Evolutionary conservation across 1,140 invertebrate genomes (phyloP), one percentile per base, ranked within the genome.

Genomic region (Cotesia typhae): DNA sequence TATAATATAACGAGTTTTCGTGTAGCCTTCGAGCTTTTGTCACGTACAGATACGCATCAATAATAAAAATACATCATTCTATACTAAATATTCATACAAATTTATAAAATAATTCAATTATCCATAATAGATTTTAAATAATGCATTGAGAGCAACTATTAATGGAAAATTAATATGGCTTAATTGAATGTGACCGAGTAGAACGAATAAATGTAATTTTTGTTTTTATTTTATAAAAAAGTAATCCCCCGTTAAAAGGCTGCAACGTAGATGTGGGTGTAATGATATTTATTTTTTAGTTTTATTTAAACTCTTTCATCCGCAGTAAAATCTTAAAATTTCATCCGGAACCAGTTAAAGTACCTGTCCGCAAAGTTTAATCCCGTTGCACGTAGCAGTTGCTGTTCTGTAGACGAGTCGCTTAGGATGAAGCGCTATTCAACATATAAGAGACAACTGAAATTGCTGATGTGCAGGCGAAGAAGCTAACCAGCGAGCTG

Each of bases 361-460:
- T 52, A 66, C 47, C 65, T 67, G 71, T 72, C 65, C 65, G 41
- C 71, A 72, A 36, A 67, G 14, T 67, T 61, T 72, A 67, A 72
- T 72, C 65, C 65, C 59, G 55, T 63, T 72, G 67, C 47, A 37
- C 35, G 37, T 63, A 6, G 37, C 12, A 51, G 17, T 38, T 64
- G 28, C 37, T 41, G 57, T 4, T 35, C 28, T 38, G 3, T 9
- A 36, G 47, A 4, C 41, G 35, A 20, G 59, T 20, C n/a, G 36
- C 57, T 14, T 28, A 47, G 55, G 38, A 57, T 59, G 38, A 60
- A 72, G 53, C 53, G 37, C 61, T 71, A 72, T 72, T 55, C 36
- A 60, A 67, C 70, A 47, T 36, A 36, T 72, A 17, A 20, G 53
- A 57, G 51, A 47, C 28, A 55, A 47, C 65, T 67, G 63, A 60